Base-by-base conservation (phyloP, 2,888 invertebrate species). In the Argynnis bischoffii region DNA sequence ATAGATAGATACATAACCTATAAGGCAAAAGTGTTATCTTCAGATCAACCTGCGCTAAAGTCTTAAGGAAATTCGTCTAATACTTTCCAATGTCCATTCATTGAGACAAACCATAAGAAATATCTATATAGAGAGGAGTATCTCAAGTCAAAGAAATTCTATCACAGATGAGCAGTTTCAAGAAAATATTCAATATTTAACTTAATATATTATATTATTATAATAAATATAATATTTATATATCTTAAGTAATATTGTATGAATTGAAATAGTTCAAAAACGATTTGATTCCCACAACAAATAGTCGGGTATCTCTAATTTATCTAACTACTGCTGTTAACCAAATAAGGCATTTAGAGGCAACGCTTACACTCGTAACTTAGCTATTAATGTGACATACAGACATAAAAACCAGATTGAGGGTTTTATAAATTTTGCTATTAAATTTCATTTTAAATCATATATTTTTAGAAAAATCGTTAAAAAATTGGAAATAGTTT, bases 331-430 rank as follows among this genome's bases (percentile, higher is more conserved):
- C 47, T 54, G 41, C 65, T 65, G 64, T 53, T 60, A 66, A 65
- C 57, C 57, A 54, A 66, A 55, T 60, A 60, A 66, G 60, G 55
- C 54, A 47, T 66, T 66, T 66, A 54, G 54, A 60, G 56, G 51
- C 56, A 50, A 47, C 54, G 66, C 66, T 61, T 55, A 50, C 26
- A 50, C 13, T 47, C 54, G 66, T 66, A 59, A 60, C 61, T 61
- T 61, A 61, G 13, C 61, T 50, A 61, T 61, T 51, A 50, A 61
- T 18, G 51, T 35, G 47, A 64, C 55, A 55, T 35, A 55, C 55
- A 26, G 48, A 31, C 48, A n/a, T 48, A 31, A 41, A 21, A 55
- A 63, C 5, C 13, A 41, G 21, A 14, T 41, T 35, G 14, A 61
- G 35, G 56, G 13, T 18, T 8, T 15, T 16, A 51, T 16, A 16